Conservation (phyloP, 30 jellyfish, hydroid and myxozoan genomes). For the Aurelia sp. region DNA sequence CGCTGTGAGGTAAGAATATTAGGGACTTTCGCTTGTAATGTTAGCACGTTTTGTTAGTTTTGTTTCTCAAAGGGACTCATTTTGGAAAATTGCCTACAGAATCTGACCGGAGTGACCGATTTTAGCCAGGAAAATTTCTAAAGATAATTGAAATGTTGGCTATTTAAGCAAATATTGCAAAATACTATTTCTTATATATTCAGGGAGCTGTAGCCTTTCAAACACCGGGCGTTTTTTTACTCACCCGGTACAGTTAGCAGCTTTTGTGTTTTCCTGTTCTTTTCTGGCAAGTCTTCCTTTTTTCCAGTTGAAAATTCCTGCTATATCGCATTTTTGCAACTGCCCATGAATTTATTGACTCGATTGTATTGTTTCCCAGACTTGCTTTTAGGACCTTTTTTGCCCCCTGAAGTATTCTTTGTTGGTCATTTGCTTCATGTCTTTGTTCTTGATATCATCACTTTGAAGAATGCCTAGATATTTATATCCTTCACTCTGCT, state of each 20-base stretch:
- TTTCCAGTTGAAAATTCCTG: background rate
- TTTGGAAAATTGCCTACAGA: too few relatives aligned
- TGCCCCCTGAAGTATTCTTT: background rate
- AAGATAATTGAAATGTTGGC: too few relatives aligned
- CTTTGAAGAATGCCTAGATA: background rate
- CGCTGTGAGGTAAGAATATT: too few relatives aligned
- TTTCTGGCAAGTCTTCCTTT: background rate
- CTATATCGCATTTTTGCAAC: background rate
- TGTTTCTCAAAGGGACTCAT: too few relatives aligned
- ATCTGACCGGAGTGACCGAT: too few relatives aligned
- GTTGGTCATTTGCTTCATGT: background rate
- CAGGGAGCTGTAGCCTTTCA: too few relatives aligned
- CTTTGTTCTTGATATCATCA: background rate
- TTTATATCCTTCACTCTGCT: background rate
- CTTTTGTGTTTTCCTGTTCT: background rate
- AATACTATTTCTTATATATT: too few relatives aligned
- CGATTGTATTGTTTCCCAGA: background rate
- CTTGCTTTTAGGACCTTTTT: background rate
- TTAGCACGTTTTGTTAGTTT: too few relatives aligned
- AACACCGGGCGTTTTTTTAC: too few relatives aligned
- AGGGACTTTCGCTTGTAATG: too few relatives aligned
- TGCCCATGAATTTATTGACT: background rate
- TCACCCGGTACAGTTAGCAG: conserved; percentile 2
- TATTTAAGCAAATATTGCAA: too few relatives aligned
- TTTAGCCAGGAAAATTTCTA: too few relatives aligned